phyloP scores from a whole-genome alignment of 2,113 vertebrate genomes.

The Acanthochromis polyacanthus region DNA sequence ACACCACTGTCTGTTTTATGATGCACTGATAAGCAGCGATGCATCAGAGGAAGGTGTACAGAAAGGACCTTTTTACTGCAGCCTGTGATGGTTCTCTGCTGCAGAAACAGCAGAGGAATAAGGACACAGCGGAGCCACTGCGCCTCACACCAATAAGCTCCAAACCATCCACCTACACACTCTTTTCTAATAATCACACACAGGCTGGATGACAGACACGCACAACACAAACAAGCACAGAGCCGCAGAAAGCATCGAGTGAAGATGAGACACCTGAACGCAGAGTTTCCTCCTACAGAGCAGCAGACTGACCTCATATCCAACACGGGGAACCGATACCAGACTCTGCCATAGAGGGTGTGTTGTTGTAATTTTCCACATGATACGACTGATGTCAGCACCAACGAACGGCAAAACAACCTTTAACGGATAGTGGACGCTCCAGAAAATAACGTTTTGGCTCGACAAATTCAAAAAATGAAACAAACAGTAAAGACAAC shows the following conservation, averaged over 20 bases:
- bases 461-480: no score
- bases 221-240: background rate
- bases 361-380: conserved; percentile 3
- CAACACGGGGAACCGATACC: conserved; percentile 20
- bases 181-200: background rate
- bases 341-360: background rate
- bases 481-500: background rate
- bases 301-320: background rate
- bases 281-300: background rate
- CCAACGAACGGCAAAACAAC: background rate
- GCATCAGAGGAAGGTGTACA: conserved; percentile 10
- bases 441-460: no score
- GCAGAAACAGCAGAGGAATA: conserved; percentile 2
- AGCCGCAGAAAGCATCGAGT: background rate
- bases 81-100: conserved; percentile 7
- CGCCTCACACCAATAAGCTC: conserved; percentile 9
- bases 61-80: conserved; percentile 16
- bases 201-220: background rate
- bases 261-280: background rate
- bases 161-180: background rate
- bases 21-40: background rate
- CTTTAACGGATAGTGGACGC: no score
- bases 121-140: background rate
- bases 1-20: background rate
- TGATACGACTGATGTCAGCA: background rate